Percentiles rank a stretch among this genome's conserved stretches.
phyloP scores from a whole-genome alignment of 2,797 vertebrate species.

The Sebastes ruberrimus region DNA sequence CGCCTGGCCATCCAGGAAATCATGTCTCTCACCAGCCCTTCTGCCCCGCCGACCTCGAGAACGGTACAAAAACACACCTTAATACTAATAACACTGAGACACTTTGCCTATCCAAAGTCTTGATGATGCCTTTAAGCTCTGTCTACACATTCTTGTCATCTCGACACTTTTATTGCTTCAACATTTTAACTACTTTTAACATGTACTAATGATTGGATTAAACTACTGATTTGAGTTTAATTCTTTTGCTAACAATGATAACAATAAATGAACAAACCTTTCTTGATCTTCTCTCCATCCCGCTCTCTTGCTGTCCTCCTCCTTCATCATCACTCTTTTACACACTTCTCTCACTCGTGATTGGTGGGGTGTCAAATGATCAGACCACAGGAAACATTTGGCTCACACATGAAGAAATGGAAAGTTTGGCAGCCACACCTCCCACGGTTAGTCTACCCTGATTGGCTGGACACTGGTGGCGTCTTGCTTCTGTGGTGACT shows the following conservation, averaged over 20 bases:
- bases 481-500: conserved; percentile 60
- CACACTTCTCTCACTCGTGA: conserved; percentile 55
- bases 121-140: background rate
- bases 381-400: conserved; percentile 99
- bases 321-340: conserved; percentile 15
- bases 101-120: background rate
- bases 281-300: conserved; percentile 82
- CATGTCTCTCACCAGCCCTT: conserved; percentile 97
- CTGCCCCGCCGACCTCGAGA: conserved; percentile 94
- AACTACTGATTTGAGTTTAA: background rate
- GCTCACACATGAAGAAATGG: conserved; percentile 99
- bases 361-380: conserved; percentile 65
- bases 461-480: conserved; percentile 43
- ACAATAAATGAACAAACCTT: conserved; percentile 57
- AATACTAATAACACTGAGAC: background rate
- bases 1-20: conserved; percentile 97
- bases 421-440: conserved; percentile 93
- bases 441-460: conserved; percentile 92
- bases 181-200: conserved; percentile 40
- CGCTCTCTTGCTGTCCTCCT: conserved; percentile 57
- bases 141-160: background rate
- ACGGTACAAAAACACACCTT: conserved; percentile 82
- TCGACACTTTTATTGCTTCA: conserved; percentile 23
- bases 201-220: conserved; percentile 26
- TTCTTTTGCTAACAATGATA: conserved; percentile 35